Percentiles rank a stretch among this genome's conserved stretches.
Conservation (phyloP, 2,113 vertebrate genomes). For the Lepidothrix coronata region DNA sequence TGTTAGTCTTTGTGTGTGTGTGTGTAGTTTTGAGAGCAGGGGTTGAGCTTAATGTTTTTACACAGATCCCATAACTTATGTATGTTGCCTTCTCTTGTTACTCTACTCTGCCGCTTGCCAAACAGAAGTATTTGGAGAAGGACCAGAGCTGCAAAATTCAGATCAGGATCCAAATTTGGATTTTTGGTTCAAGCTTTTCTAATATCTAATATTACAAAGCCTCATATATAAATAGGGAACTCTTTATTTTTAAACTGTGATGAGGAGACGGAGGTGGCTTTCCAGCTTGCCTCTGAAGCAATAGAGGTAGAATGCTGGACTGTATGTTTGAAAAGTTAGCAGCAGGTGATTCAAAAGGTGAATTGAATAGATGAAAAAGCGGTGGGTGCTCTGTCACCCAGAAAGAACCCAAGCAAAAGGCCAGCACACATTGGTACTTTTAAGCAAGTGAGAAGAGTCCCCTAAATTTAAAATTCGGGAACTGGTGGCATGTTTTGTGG, state of each 20-base stretch:
- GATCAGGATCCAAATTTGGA: conserved; percentile 51
- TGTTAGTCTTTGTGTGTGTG: neutral
- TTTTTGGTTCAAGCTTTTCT: conserved; percentile 52
- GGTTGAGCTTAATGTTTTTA: conserved; percentile 49
- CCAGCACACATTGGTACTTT: neutral
- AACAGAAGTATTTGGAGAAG: conserved; percentile 62
- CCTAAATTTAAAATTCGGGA: neutral
- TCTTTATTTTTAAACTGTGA: neutral
- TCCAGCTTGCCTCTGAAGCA: neutral
- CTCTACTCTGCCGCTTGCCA: conserved; percentile 20
- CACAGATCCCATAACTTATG: conserved; percentile 40
- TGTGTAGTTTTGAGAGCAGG: neutral
- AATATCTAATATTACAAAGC: conserved; percentile 19
- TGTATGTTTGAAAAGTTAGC: neutral
- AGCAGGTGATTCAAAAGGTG: neutral
- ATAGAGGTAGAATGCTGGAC: neutral
- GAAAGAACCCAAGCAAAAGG: neutral
- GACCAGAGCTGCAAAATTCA: conserved; percentile 58
- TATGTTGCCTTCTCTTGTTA: conserved; percentile 61
- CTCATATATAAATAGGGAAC: neutral
- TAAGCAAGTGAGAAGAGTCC: neutral
- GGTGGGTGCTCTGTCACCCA: neutral
- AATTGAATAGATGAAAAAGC: neutral
- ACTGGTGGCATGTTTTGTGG: neutral
- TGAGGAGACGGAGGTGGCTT: neutral